Evolutionary conservation across 2,888 invertebrate genomes (phyloP).

Genomic region (Villa cingulata): DNA sequence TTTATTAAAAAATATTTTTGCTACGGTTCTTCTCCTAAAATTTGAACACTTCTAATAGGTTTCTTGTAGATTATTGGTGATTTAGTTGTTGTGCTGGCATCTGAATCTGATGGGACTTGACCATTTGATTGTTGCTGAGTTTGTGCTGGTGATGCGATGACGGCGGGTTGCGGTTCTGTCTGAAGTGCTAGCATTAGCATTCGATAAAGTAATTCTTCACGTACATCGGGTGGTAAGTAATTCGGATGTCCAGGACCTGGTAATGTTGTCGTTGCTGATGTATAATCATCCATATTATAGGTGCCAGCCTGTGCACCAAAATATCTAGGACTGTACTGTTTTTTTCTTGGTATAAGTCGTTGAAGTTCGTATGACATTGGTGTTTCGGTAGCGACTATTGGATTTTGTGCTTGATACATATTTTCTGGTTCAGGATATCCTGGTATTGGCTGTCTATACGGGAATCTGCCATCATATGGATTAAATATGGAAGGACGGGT

Average conservation of each 20-base stretch:
- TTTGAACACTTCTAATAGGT: constrained; percentile 57
- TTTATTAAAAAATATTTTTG: not conserved
- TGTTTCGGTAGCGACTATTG: constrained; percentile 12
- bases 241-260: constrained; percentile 8
- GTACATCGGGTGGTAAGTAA: constrained; percentile 52
- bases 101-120: constrained; percentile 24
- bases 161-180: constrained; percentile 42
- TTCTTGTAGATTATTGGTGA: constrained; percentile 39
- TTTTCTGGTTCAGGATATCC: constrained; percentile 12
- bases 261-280: constrained; percentile 11
- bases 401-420: constrained; percentile 17
- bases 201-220: constrained; percentile 54
- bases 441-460: constrained; percentile 8
- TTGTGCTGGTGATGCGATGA: constrained; percentile 16
- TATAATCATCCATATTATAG: constrained; percentile 22
- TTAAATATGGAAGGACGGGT: constrained; percentile 12
- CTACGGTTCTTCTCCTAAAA: constrained; percentile 47
- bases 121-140: not conserved
- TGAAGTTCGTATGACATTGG: constrained; percentile 38
- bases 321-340: constrained; percentile 27
- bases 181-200: constrained; percentile 62
- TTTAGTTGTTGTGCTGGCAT: constrained; percentile 36
- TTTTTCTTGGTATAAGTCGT: constrained; percentile 37
- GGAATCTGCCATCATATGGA: constrained; percentile 7
- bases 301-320: constrained; percentile 36